These are phyloP conservation scores for Lanius collurio DNA, from an alignment of 2,113 vertebrate genomes.

Conservation along the genomic window DNA sequence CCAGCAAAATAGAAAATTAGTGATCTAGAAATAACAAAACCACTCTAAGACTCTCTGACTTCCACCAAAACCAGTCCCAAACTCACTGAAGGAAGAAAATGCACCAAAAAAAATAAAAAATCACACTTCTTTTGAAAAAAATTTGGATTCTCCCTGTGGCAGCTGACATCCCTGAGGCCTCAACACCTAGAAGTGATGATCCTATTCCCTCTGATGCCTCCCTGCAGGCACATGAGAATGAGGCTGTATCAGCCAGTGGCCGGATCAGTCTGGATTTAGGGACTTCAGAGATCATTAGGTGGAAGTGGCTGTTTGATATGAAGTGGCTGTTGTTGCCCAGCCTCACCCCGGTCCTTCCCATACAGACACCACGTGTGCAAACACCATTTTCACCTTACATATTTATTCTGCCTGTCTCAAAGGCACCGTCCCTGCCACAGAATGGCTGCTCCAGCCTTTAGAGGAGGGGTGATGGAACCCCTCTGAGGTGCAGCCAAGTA, in stretches of 20 bases:
- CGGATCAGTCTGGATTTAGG: neutral
- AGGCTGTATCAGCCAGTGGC: neutral
- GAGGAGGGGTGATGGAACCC: neutral
- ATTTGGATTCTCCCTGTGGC: neutral
- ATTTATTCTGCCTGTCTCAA: neutral
- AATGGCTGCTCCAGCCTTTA: neutral
- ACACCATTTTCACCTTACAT: neutral
- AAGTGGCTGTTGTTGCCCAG: neutral
- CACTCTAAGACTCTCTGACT: neutral
- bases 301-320: fast-evolving
- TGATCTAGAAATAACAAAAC: neutral
- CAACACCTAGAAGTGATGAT: fast-evolving
- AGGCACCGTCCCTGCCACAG: neutral
- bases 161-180: neutral
- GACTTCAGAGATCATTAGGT: neutral
- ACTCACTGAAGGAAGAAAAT: neutral
- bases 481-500: neutral
- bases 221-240: neutral
- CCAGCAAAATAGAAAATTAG: neutral
- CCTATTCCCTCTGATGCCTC: neutral
- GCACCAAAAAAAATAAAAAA: neutral
- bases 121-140: neutral
- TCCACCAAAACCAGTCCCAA: neutral
- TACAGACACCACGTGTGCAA: neutral
- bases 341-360: neutral